Evolutionary conservation across 2,113 vertebrate species (phyloP).

Genomic region (Picathartes gymnocephalus): DNA sequence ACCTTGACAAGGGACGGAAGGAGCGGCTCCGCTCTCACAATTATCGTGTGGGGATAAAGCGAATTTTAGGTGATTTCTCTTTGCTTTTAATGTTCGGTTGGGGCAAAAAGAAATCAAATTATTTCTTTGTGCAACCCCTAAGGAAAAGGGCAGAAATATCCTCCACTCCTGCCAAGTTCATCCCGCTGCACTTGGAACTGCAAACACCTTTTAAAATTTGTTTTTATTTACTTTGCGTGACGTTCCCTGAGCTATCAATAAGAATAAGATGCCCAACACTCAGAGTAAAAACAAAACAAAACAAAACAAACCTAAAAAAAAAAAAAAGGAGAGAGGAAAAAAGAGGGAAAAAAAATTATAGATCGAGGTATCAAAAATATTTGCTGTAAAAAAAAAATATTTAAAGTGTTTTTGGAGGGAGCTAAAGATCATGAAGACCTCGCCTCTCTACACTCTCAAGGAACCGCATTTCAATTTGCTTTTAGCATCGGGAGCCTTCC

Average conservation of each 20-base stretch:
- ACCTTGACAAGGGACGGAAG: background rate
- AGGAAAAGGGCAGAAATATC: background rate
- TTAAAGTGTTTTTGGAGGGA: background rate
- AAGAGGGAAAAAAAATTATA: background rate
- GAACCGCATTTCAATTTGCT: background rate
- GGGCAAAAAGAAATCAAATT: background rate
- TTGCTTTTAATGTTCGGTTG: background rate
- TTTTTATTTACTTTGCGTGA: background rate
- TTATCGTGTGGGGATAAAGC: accelerated
- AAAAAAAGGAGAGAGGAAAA: accelerated
- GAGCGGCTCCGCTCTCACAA: too few species aligned
- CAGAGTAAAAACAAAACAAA: background rate
- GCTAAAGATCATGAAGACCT: background rate
- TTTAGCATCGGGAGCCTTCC: background rate
- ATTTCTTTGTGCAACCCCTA: background rate
- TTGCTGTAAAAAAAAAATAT: background rate
- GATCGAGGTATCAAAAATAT: background rate
- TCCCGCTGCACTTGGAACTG: background rate
- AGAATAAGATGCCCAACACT: background rate
- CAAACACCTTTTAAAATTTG: background rate
- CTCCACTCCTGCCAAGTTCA: background rate
- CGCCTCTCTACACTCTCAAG: background rate
- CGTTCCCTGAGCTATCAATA: background rate
- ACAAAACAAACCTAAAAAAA: background rate
- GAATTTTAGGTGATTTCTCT: background rate